Evolutionary conservation across 2,113 vertebrate species (phyloP), one percentile per base, ranked within the genome.

Genomic region (Mystacornis crossleyi): DNA sequence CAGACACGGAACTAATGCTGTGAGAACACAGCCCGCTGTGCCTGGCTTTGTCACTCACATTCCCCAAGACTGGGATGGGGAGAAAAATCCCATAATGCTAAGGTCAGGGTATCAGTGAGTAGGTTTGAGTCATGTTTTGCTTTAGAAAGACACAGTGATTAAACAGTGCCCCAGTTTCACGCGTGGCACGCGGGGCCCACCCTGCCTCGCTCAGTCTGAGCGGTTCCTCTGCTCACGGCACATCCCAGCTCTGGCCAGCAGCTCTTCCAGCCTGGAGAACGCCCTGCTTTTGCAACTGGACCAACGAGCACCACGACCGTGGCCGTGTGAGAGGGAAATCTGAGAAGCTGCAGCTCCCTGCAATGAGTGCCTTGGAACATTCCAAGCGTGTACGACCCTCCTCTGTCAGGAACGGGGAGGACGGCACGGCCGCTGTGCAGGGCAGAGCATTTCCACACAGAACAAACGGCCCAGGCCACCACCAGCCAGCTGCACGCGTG

Each of bases 1-100:
- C 54, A 90, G 48, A 62, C 2, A 4, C 25, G 38, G 8, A 70
- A 53, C 62, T 24, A 77, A 55, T 19, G 58, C 67, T 50, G 40
- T 34, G 36, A 33, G 54, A 93, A 42, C 1, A 1, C 20, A 42
- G 92, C 28, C 25, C 36, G 55, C 57, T 1, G 0, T 4, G 18
- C 8, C 50, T 40, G 57, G 28, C 61, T 78, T 72, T 51, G 48
- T 29, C 83, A 69, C 42, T 20, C 62, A 40, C 36, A 7, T 18
- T 79, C 66, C 58, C 25, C 26, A 31, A 58, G 54, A 26, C 28
- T n/a, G 40, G 18, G 61, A 85, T 28, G 45, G 80, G 45, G 18
- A 81, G 57, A 77, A 34, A 48, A 29, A 26, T 14, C 42, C 42
- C 54, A 36, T 29, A 3, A 13, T 14, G 45, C 2, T 38, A 12